Base-by-base conservation (phyloP, 2,113 vertebrate species). In the Takifugu flavidus region DNA sequence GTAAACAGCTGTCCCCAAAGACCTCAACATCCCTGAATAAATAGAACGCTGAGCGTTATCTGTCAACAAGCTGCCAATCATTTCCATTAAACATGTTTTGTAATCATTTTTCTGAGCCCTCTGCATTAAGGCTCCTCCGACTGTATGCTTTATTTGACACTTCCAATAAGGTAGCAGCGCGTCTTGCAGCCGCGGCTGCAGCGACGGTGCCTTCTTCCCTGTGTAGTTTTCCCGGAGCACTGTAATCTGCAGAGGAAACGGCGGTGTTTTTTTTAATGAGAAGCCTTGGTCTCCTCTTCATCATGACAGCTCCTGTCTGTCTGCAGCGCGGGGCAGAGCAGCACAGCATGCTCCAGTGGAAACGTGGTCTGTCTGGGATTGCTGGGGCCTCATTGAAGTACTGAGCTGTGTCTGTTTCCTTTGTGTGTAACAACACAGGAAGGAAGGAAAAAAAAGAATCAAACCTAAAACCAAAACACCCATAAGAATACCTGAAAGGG, bases 401-500 rank as follows among this genome's bases (percentile, higher is more conserved):
- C 66, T 70, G 74, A 82, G 74, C 68, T 67, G 62, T 44, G 67
- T 74, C 75, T 79, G 87, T 88, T 88, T 74, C 82, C 86, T 92
- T 91, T 91, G 86, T 87, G 84, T 84, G 84, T 86, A 85, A 78
- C 85, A 68, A 74, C 70, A 60, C 62, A 74, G 65, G 79, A 87
- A 39, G 34, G 34, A 11, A 11, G 34, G 11, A 39, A 39, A 39
- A 34, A 34, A 39, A 39, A 39, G 34, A 88, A 87, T 86, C 82
- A 87, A 90, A 91, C 78, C 79, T 77, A 72, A 86, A 87, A 85
- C 82, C 81, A 85, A 87, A 91, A 89, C 84, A 88, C 88, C 89
- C 89, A 81, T 85, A 91, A 90, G 90, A 91, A 82, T 86, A 90
- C 83, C 87, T 88, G 87, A 89, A 92, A 91, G 89, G 77, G 72